phyloP scores from a whole-genome alignment of 2,113 vertebrate genomes.

The Lontra canadensis region DNA sequence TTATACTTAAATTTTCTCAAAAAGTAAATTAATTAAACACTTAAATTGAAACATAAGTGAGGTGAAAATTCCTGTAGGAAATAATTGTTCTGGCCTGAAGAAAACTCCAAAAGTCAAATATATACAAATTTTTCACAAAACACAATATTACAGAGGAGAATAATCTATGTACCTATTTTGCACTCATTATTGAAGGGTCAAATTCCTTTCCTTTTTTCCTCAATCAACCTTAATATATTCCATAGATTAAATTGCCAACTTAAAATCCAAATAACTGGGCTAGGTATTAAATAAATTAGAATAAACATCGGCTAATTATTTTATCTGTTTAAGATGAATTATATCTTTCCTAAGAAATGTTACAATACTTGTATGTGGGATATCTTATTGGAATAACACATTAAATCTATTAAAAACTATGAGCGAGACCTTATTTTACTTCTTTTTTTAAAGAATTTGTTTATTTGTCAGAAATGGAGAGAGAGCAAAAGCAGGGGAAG shows the following conservation, averaged over 20 bases:
- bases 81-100: not conserved
- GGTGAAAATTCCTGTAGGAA: not conserved
- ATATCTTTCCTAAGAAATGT: not conserved
- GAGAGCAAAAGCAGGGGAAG: not conserved
- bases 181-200: not conserved
- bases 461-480: not conserved
- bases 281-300: constrained; percentile 11
- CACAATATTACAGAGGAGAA: not conserved
- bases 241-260: not conserved
- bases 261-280: not conserved
- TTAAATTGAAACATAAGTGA: not conserved
- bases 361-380: not conserved
- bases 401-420: not conserved
- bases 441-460: not conserved
- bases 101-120: not conserved
- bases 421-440: not conserved
- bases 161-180: not conserved
- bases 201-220: not conserved
- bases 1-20: not conserved
- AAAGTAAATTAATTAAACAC: not conserved
- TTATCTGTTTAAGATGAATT: not conserved
- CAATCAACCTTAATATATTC: not conserved
- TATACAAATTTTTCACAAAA: not conserved
- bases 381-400: not conserved
- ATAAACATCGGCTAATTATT: not conserved